Evolutionary conservation across 2,797 vertebrate genomes (phyloP).

Genomic region (Onychomys arenicola): DNA sequence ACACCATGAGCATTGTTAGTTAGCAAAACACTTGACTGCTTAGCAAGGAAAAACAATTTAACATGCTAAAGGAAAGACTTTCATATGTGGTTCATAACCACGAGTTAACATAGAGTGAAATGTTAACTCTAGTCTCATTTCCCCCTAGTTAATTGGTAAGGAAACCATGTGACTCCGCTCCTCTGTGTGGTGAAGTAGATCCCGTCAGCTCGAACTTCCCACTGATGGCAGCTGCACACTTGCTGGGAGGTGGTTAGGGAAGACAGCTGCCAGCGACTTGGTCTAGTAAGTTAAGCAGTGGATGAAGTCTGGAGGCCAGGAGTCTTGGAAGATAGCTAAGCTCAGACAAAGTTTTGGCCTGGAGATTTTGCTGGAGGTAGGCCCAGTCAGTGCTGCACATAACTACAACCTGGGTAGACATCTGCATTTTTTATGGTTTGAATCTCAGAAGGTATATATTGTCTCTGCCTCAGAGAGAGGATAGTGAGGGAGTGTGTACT

Average conservation of each 20-base stretch:
- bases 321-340: not conserved
- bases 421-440: not conserved
- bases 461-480: not conserved
- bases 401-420: not conserved
- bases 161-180: not conserved
- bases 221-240: not conserved
- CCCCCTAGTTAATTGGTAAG: not conserved
- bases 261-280: not conserved
- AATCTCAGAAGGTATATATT: not conserved
- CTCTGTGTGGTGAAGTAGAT: not conserved
- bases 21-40: not conserved
- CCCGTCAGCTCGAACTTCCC: not conserved
- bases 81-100: slow-evolving; percentile 16
- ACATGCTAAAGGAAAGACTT: slow-evolving; percentile 3
- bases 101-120: not conserved
- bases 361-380: not conserved
- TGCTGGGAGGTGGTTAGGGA: not conserved
- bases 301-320: not conserved
- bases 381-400: not conserved
- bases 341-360: not conserved
- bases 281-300: not conserved
- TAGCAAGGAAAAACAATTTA: not conserved
- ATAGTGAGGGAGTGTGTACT: not conserved
- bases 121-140: slow-evolving; percentile 1
- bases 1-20: not conserved